These are phyloP conservation scores for Porites lobata DNA, from an alignment of 92 coral and sea anemone species.

Conservation along the genomic window DNA sequence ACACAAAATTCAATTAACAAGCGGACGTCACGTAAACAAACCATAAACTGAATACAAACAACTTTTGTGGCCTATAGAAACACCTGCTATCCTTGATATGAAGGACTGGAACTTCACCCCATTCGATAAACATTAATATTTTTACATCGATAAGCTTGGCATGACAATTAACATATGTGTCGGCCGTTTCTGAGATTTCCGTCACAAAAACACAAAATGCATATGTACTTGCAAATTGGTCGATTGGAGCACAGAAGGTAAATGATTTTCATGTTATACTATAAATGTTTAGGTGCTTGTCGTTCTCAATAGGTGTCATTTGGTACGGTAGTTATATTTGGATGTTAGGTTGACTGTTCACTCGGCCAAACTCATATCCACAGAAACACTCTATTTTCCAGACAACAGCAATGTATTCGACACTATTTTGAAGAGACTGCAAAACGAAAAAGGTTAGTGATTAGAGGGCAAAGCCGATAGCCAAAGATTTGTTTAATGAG, in stretches of 20 bases:
- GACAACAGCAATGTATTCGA: neutral
- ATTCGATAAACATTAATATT: slow-evolving; percentile 4
- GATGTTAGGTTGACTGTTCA: neutral
- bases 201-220: neutral
- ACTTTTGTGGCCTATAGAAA: neutral
- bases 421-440: neutral
- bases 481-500: neutral
- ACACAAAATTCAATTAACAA: neutral
- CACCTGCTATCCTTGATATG: neutral
- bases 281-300: neutral
- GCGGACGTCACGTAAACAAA: neutral
- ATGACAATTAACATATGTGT: neutral
- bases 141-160: neutral
- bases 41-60: slow-evolving; percentile 2
- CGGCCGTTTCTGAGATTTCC: neutral
- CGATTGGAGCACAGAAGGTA: neutral
- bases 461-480: neutral
- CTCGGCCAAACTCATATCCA: neutral
- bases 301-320: neutral
- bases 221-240: neutral
- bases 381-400: neutral
- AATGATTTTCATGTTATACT: neutral
- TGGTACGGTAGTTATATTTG: neutral
- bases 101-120: neutral
- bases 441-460: neutral